Conservation (phyloP, 2,797 vertebrate genomes). For the Simalia tracyae region DNA sequence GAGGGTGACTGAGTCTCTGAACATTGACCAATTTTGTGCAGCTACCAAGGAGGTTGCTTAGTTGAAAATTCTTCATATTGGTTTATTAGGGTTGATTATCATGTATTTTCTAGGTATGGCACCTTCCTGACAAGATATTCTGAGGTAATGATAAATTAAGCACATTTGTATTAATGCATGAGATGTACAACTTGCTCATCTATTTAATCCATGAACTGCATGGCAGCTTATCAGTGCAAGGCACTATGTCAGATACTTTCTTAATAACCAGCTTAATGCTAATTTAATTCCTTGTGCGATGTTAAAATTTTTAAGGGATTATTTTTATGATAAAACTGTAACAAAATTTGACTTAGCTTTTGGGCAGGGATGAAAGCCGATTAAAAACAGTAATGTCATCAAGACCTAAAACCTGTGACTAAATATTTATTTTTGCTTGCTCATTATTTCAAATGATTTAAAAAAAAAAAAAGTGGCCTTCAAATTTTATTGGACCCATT, state of each 20-base stretch:
- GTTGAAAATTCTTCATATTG: background rate
- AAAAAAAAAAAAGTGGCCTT: background rate
- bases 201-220: constrained; percentile 3
- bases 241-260: background rate
- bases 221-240: background rate
- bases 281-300: background rate
- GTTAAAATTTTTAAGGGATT: constrained; percentile 2
- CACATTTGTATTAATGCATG: background rate
- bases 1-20: background rate
- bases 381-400: background rate
- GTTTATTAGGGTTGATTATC: background rate
- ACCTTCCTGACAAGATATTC: background rate
- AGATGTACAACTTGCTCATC: background rate
- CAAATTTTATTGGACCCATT: constrained; percentile 9
- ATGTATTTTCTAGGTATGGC: background rate
- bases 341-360: background rate
- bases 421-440: background rate
- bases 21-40: background rate
- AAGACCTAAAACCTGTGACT: background rate
- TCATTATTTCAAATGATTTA: background rate
- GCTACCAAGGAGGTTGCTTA: background rate
- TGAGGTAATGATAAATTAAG: background rate
- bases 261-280: background rate
- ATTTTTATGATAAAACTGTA: background rate
- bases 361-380: background rate